phyloP scores from a whole-genome alignment of 2,888 invertebrate species.

The Drosophila robusta region DNA sequence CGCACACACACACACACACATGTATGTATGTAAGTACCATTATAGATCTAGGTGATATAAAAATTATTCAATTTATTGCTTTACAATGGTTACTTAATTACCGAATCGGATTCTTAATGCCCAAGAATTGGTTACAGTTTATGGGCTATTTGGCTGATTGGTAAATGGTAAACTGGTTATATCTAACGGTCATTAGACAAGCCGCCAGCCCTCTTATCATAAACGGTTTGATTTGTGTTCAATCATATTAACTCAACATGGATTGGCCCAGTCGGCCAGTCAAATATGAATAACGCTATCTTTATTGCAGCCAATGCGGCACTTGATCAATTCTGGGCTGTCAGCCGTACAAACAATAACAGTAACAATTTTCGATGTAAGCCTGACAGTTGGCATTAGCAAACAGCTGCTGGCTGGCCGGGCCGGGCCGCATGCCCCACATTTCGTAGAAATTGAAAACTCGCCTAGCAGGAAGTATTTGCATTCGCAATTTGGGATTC shows the following conservation, averaged over 20 bases:
- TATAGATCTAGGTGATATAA: conserved; percentile 21
- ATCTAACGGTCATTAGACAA: conserved; percentile 3
- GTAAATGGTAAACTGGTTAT: conserved; percentile 43
- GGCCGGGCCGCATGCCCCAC: conserved; percentile 38
- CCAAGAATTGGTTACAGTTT: conserved; percentile 44
- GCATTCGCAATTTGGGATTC: conserved; percentile 60
- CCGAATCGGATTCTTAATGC: conserved; percentile 49
- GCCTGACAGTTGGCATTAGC: conserved; percentile 20
- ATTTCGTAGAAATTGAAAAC: conserved; percentile 63
- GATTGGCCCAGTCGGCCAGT: conserved; percentile 7
- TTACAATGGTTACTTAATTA: conserved; percentile 40
- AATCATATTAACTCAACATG: conserved; percentile 39
- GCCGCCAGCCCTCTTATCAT: conserved; percentile 52
- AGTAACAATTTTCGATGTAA: conserved; percentile 7
- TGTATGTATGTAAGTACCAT: conserved; percentile 13
- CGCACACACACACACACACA: background rate
- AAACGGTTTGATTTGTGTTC: conserved; percentile 55
- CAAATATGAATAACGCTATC: conserved; percentile 21
- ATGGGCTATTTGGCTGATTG: conserved; percentile 19
- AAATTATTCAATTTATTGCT: conserved; percentile 36
- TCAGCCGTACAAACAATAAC: no score
- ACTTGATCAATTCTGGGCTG: conserved; percentile 21
- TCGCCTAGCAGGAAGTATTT: conserved; percentile 75
- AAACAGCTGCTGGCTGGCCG: conserved; percentile 11
- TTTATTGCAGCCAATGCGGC: conserved; percentile 10